These are phyloP conservation scores for Heliocidaris tuberculata DNA, from an alignment of 35 echinoderm and acorn worm species.

Conservation along the genomic window DNA sequence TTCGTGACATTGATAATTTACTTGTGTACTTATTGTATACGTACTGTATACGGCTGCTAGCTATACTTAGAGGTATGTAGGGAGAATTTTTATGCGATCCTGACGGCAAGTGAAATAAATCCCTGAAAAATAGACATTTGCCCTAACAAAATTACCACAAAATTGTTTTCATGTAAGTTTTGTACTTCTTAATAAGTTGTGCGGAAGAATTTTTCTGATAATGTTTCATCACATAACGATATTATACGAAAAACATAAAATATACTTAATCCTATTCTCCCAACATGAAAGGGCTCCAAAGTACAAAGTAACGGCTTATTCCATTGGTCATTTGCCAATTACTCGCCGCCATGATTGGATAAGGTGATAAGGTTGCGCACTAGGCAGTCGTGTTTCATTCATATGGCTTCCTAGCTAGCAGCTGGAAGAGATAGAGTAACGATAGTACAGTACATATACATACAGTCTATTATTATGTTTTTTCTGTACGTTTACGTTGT, in stretches of 20 bases:
- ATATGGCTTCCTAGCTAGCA: background rate
- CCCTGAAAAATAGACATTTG: background rate
- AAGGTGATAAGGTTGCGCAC: conserved; percentile 51
- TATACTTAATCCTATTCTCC: conserved; percentile 11
- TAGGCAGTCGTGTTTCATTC: conserved; percentile 38
- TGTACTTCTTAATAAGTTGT: background rate
- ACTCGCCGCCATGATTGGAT: conserved; percentile 41
- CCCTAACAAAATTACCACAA: background rate
- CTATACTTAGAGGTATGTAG: background rate
- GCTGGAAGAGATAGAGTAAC: background rate
- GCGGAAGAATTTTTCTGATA: background rate
- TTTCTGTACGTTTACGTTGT: no score
- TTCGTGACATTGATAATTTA: conserved; percentile 41
- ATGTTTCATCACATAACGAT: background rate
- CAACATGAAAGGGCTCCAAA: background rate
- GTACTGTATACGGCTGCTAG: background rate
- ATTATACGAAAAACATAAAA: background rate
- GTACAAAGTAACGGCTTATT: conserved; percentile 30
- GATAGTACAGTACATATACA: background rate
- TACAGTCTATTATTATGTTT: no score
- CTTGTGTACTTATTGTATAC: background rate
- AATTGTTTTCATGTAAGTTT: background rate
- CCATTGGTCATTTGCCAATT: conserved; percentile 52
- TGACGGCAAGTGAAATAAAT: background rate
- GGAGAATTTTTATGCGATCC: conserved; percentile 14